Conservation (phyloP, 2,888 invertebrate species). For the Drosophila conformis region DNA sequence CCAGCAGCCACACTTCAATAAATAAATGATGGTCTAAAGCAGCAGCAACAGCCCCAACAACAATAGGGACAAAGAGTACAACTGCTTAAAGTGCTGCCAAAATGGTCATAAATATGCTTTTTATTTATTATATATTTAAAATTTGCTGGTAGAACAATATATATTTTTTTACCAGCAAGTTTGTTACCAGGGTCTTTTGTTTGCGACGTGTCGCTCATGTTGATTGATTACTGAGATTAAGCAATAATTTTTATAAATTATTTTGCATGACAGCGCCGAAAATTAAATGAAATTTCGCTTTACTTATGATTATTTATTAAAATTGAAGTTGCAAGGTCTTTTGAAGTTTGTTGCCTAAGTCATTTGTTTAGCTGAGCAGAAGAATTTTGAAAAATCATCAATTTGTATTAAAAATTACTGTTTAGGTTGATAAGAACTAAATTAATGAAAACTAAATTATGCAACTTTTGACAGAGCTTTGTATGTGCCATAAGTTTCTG, state of each 20-base stretch:
- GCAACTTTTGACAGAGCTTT: neutral
- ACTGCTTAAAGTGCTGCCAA: slow-evolving; percentile 39
- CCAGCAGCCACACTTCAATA: slow-evolving; percentile 68
- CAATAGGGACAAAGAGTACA: slow-evolving; percentile 21
- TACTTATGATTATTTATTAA: slow-evolving; percentile 14
- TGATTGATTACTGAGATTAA: slow-evolving; percentile 70
- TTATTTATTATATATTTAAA: slow-evolving; percentile 70
- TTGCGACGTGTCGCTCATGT: slow-evolving; percentile 34
- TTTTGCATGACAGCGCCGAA: slow-evolving; percentile 68
- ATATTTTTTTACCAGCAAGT: slow-evolving; percentile 40
- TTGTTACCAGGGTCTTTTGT: slow-evolving; percentile 68
- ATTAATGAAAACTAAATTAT: neutral
- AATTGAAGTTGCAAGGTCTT: slow-evolving; percentile 11
- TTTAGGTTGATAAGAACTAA: neutral
- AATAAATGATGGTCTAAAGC: slow-evolving; percentile 68
- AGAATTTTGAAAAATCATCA: neutral
- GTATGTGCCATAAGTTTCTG: no score
- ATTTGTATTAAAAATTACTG: neutral
- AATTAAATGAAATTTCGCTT: slow-evolving; percentile 28
- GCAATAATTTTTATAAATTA: slow-evolving; percentile 67
- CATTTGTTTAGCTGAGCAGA: slow-evolving; percentile 25
- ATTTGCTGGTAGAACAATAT: slow-evolving; percentile 33
- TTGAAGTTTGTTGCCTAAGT: slow-evolving; percentile 51
- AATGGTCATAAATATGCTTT: slow-evolving; percentile 55
- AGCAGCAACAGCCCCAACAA: slow-evolving; percentile 32